Conservation (phyloP, 2,888 invertebrate species). For the Omphaloscelis lunosa region DNA sequence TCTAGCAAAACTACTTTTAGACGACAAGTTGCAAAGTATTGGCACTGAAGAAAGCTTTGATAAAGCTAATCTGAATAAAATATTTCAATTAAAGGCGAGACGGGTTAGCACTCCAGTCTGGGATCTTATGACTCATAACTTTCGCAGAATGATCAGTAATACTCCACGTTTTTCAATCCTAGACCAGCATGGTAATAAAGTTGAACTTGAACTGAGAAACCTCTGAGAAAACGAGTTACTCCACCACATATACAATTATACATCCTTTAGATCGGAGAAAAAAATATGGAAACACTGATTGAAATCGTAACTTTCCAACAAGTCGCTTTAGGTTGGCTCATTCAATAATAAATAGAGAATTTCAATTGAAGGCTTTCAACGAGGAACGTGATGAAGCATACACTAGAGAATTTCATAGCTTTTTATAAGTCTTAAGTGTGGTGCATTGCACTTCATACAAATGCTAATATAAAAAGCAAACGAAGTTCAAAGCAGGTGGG, state of each 20-base stretch:
- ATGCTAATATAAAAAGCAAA: conserved; percentile 65
- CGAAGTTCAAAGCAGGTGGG: conserved; percentile 42
- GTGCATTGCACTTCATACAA: conserved; percentile 50
- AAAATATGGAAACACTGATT: conserved; percentile 55
- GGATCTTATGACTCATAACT: conserved; percentile 62
- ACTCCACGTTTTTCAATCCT: conserved; percentile 46
- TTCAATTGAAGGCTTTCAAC: conserved; percentile 48
- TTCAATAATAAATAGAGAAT: conserved; percentile 42
- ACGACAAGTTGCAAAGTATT: conserved; percentile 26
- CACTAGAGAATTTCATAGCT: conserved; percentile 37
- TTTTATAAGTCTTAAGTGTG: conserved; percentile 47
- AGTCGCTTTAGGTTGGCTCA: conserved; percentile 32
- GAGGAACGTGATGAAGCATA: conserved; percentile 58
- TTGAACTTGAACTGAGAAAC: conserved; percentile 44
- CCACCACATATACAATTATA: conserved; percentile 1
- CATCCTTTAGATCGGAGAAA: conserved; percentile 43
- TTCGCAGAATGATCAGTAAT: conserved; percentile 55
- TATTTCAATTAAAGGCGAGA: conserved; percentile 53
- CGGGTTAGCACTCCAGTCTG: conserved; percentile 39
- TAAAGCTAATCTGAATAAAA: conserved; percentile 57
- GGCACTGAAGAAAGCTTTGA: conserved; percentile 47
- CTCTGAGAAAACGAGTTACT: conserved; percentile 53
- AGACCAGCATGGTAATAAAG: conserved; percentile 52
- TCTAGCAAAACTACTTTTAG: conserved; percentile 12
- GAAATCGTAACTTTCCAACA: conserved; percentile 58